phyloP scores from a whole-genome alignment of 2,113 vertebrate species.

The Prietella phreatophila region DNA sequence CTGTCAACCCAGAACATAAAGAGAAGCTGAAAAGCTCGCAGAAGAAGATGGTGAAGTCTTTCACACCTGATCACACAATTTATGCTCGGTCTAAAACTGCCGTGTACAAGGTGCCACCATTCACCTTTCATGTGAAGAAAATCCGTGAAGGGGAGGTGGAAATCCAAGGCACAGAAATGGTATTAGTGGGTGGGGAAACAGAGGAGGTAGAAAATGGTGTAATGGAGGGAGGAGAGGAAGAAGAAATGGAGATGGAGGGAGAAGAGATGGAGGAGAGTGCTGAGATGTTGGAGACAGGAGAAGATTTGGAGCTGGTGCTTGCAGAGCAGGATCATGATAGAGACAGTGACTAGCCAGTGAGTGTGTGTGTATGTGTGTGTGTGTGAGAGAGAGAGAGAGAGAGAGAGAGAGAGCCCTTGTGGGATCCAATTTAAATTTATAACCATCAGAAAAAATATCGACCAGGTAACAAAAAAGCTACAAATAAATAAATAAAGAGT shows the following conservation, averaged over 20 bases:
- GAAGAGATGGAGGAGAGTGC: constrained; percentile 82
- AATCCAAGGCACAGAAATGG: constrained; percentile 90
- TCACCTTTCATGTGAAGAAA: constrained; percentile 97
- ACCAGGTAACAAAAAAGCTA: neutral
- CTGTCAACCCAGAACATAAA: constrained; percentile 83
- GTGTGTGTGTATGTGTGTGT: neutral
- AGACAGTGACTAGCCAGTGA: constrained; percentile 74
- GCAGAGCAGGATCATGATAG: constrained; percentile 81
- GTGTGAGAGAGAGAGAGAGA: too few relatives aligned
- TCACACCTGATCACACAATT: constrained; percentile 90
- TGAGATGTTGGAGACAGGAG: constrained; percentile 80
- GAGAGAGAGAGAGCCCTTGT: too few relatives aligned
- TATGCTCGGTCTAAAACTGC: constrained; percentile 90
- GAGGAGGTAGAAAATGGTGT: constrained; percentile 71
- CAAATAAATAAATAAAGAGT: neutral
- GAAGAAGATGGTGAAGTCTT: constrained; percentile 92
- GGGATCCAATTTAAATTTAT: neutral
- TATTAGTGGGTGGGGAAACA: constrained; percentile 81
- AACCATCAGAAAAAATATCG: neutral
- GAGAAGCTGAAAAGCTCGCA: constrained; percentile 91
- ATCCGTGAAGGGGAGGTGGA: constrained; percentile 87
- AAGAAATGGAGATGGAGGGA: constrained; percentile 60
- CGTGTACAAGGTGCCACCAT: constrained; percentile 94
- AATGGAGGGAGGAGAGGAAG: constrained; percentile 63
- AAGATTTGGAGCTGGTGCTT: constrained; percentile 79